Evolutionary conservation across 2,113 vertebrate genomes (phyloP), one percentile per base, ranked within the genome.

Genomic region (Chloroceryle aenea): DNA sequence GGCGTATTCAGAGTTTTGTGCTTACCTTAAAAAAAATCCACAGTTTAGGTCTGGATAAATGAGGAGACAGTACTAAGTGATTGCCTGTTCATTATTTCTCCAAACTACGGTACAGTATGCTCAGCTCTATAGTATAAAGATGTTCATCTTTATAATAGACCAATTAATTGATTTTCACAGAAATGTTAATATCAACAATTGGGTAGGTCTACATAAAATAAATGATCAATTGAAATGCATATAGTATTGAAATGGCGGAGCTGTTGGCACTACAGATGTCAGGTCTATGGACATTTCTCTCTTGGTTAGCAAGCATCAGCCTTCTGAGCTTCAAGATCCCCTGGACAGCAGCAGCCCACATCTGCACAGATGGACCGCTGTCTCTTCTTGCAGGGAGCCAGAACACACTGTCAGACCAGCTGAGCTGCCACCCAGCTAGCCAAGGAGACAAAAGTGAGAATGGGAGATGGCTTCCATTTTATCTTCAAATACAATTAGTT

Each of bases 281-380:
- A 29, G 27, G 36, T 12, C 27, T 78, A 58, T 30, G 36, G 42
- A 62, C 30, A 30, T 21, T 20, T 45, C 16, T 38, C 62, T 14
- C 26, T 81, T 36, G 26, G 19, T 38, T 11, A 21, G 69, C 2
- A 2, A 47, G 12, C 1, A 1, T 36, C 38, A 81, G 36, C 29
- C 53, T 14, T n/a, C 23, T 23, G 52, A 71, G 15, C 50, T 38
- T 32, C 45, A 14, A 34, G 55, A 22, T n/a, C 30, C 18, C 30
- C 45, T 7, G 27, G 56, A 22, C 1, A 74, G 47, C 64, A 87
- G 78, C 29, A 92, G 64, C 45, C 61, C n/a, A 52, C 17, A n/a
- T 6, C 27, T 14, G 27, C 22, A 14, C 19, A 13, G n/a, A 43
- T 2, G 18, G 38, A 61, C 22, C 0, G 0, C 10, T 5, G 42